Conservation (phyloP, 2,888 invertebrate species). For the Halocaridina rubra region DNA sequence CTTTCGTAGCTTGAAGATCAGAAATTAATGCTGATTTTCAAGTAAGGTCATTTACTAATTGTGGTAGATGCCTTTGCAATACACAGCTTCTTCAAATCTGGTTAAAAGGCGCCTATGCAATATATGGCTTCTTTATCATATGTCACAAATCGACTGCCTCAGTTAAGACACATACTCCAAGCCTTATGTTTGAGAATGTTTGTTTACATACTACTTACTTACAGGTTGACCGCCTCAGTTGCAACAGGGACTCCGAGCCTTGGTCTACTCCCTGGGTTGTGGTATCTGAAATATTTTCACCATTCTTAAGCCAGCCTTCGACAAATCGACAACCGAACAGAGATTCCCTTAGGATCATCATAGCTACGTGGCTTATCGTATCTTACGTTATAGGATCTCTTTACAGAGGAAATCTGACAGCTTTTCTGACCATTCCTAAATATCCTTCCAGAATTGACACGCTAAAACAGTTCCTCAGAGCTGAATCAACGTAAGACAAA, state of each 20-base stretch:
- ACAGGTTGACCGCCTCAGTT: background rate
- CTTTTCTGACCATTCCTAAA: conserved; percentile 20
- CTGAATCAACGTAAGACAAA: background rate
- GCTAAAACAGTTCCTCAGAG: background rate
- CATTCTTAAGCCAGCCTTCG: background rate
- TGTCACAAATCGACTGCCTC: too few relatives aligned
- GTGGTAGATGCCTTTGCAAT: too few relatives aligned
- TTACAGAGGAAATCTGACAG: conserved; percentile 25
- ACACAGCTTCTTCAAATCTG: too few relatives aligned
- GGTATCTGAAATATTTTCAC: background rate
- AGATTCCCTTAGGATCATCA: background rate
- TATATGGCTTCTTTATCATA: too few relatives aligned
- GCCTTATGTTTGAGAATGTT: too few relatives aligned
- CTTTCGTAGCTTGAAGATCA: too few relatives aligned
- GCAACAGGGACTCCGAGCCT: background rate
- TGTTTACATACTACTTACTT: too few relatives aligned
- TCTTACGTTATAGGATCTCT: background rate
- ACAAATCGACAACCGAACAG: background rate
- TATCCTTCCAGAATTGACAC: conserved; percentile 25
- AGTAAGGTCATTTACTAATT: too few relatives aligned
- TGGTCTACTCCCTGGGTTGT: background rate
- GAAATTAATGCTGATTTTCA: too few relatives aligned
- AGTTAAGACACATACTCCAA: too few relatives aligned
- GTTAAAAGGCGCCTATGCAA: too few relatives aligned
- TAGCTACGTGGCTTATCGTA: conserved; percentile 9